Evolutionary conservation across 2,888 invertebrate species (phyloP).

Genomic region (Empis stercorea): DNA sequence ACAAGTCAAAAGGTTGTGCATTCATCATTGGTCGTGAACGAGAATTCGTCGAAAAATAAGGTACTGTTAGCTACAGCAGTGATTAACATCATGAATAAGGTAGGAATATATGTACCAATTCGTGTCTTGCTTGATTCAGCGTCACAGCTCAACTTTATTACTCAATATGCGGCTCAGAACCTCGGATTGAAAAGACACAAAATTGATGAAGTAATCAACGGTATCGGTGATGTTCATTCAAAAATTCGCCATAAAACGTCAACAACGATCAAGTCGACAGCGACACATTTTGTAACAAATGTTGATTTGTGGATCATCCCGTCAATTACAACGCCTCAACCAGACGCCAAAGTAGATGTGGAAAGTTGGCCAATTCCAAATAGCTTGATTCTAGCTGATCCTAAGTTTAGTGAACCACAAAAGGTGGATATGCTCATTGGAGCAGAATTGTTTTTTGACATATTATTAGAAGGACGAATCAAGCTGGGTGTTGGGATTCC

Average conservation of each 20-base stretch:
- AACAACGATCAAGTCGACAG: neutral
- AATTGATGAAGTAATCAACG: neutral
- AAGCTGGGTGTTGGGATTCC: neutral
- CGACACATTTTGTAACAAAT: neutral
- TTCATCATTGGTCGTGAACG: too few relatives aligned
- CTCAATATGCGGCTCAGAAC: neutral
- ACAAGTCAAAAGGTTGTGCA: too few relatives aligned
- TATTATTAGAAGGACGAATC: conserved; percentile 1
- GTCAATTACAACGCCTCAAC: neutral
- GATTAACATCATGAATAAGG: neutral
- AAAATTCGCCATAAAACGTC: neutral
- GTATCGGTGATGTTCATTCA: neutral
- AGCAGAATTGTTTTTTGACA: conserved; percentile 4
- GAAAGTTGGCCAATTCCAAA: neutral
- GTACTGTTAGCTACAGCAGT: conserved; percentile 2
- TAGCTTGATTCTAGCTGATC: conserved; percentile 6
- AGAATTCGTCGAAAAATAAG: neutral
- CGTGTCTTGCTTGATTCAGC: conserved; percentile 6
- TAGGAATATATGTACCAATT: neutral
- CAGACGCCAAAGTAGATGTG: neutral
- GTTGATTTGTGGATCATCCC: neutral
- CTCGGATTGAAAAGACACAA: neutral
- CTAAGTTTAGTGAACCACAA: conserved; percentile 2
- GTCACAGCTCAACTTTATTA: conserved; percentile 5
- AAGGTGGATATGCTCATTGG: conserved; percentile 6